Conservation (phyloP, 2,888 invertebrate genomes). For the Amblyteles armatorius region DNA sequence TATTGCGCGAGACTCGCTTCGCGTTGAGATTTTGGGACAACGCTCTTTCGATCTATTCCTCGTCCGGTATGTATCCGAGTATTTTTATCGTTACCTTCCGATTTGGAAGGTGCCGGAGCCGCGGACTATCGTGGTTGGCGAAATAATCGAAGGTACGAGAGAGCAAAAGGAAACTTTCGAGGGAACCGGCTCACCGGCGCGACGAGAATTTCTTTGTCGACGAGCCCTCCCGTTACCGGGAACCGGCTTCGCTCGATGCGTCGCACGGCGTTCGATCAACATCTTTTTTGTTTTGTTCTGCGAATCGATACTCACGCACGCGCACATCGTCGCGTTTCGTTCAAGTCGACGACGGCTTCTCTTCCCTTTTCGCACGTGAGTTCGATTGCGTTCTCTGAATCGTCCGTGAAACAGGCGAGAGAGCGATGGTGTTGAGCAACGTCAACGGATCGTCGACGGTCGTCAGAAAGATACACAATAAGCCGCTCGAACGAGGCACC, state of each 20-base stretch:
- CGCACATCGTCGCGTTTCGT: neutral
- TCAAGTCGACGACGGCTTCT: neutral
- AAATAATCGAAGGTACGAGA: neutral
- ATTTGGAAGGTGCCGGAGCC: neutral
- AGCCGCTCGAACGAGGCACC: too few species aligned
- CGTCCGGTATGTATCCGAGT: neutral
- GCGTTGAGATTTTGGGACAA: neutral
- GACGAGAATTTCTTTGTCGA: too few species aligned
- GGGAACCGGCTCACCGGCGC: too few species aligned
- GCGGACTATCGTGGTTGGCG: neutral
- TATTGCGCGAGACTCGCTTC: neutral
- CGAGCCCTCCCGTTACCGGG: too few species aligned
- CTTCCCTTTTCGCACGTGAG: neutral
- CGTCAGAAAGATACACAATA: too few species aligned
- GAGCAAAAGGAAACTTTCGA: too few species aligned
- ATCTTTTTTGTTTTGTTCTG: neutral
- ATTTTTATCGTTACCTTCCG: neutral
- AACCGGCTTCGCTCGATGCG: too few species aligned
- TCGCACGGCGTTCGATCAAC: too few species aligned
- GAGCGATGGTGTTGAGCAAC: too few species aligned
- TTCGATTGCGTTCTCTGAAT: neutral
- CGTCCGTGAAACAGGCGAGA: slow-evolving; percentile 25
- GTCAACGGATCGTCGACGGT: too few species aligned
- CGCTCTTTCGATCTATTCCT: neutral
- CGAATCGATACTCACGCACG: neutral